Base-by-base conservation (phyloP, 1,140 invertebrate species). In the Solen grandis region DNA sequence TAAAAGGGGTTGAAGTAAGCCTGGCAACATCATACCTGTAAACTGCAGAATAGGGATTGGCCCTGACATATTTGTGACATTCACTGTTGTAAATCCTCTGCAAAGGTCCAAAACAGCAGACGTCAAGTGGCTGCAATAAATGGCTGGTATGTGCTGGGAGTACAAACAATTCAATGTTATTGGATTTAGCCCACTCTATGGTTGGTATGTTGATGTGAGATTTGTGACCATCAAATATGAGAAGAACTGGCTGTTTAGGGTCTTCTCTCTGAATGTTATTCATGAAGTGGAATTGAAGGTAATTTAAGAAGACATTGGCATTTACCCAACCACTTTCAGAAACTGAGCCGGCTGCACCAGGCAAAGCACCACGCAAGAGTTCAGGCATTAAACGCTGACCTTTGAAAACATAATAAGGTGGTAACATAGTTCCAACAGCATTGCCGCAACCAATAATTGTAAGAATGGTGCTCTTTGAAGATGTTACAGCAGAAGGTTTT, bases 401-500 rank as follows among this genome's bases (percentile, higher is more conserved):
- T 72, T 90, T 91, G 69, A 91, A 93, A 22, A 92, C 59, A 33
- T 92, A 89, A 85, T 90, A 90, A 33, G 90, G 87, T 10, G 89
- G 90, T 35, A 92, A 87, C 36, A 73, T 75, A 33, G 77, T 55
- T 59, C 88, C 90, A n/a, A 86, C 31, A 74, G 91, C 90, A 87
- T 88, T 93, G 2, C 38, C 86, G 85, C 92, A 92, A 33, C 79
- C 81, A 4, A 90, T 89, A 33, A 92, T 81, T 5, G 90, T 92
- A 1, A 92, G 90, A 69, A 89, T 92, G 84, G 92, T 86, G 4
- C 86, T 89, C 85, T 90, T 92, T 81, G 84, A 38, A 29, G 90
- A 84, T 2, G 92, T 81, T 82, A 93, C 88, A 70, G 27, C 74
- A 55, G 82, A 86, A 62, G 91, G 87, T 29, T 16, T 31, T 22